Conservation (phyloP, 2,888 invertebrate species). For the Scaptomyza caliginosa region DNA sequence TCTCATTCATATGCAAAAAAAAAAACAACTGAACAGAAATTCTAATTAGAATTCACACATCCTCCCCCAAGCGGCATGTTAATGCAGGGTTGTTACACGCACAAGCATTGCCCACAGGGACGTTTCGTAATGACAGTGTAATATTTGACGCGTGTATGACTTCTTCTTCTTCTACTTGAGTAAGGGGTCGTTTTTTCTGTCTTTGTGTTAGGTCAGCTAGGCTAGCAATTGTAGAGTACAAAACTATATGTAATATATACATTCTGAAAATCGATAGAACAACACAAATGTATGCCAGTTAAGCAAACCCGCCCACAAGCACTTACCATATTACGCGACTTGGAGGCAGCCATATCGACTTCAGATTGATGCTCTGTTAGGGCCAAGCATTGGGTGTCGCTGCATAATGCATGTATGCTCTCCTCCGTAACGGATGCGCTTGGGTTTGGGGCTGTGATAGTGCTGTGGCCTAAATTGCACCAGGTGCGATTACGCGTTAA, state of each 20-base stretch:
- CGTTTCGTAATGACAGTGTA: slow-evolving; percentile 30
- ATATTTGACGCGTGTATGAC: slow-evolving; percentile 28
- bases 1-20: neutral
- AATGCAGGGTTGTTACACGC: slow-evolving; percentile 25
- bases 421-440: slow-evolving; percentile 19
- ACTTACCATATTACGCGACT: slow-evolving; percentile 70
- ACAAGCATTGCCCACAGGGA: slow-evolving; percentile 7
- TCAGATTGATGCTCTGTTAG: slow-evolving; percentile 32
- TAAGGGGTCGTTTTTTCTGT: slow-evolving; percentile 9
- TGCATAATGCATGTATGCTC: slow-evolving; percentile 55
- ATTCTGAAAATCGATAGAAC: slow-evolving; percentile 47
- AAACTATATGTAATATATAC: neutral
- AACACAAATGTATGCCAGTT: slow-evolving; percentile 43
- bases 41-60: slow-evolving; percentile 4
- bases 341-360: slow-evolving; percentile 47
- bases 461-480: slow-evolving; percentile 65
- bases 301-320: slow-evolving; percentile 9
- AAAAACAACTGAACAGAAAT: neutral
- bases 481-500: slow-evolving; percentile 73
- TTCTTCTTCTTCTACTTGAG: neutral
- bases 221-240: slow-evolving; percentile 7
- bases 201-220: slow-evolving; percentile 50
- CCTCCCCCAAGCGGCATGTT: slow-evolving; percentile 2
- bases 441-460: slow-evolving; percentile 47
- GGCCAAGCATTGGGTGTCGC: slow-evolving; percentile 33